A percentile compares a stretch with the other conserved stretches of the same genome.
Evolutionary conservation across 2,797 vertebrate genomes (phyloP).

Genomic region (Oreonectes daqikongensis): DNA sequence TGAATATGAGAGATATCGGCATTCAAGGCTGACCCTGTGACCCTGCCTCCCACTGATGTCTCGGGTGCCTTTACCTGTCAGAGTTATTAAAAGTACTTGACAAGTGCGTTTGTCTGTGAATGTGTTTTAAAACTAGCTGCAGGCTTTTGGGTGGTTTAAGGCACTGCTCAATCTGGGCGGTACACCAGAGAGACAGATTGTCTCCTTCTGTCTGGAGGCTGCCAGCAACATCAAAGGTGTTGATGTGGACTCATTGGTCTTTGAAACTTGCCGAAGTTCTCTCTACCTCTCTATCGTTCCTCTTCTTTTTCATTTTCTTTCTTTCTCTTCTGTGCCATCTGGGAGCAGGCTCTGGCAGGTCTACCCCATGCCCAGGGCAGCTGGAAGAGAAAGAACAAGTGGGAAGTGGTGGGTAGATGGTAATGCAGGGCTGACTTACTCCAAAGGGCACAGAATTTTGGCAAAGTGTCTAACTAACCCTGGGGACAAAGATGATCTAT

Average conservation of each 20-base stretch:
- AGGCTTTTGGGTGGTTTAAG: conserved; percentile 46
- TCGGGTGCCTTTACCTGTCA: conserved; percentile 39
- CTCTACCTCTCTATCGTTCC: conserved; percentile 26
- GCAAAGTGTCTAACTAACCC: background rate
- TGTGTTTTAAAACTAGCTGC: conserved; percentile 46
- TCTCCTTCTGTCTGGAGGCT: conserved; percentile 54
- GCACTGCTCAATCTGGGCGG: conserved; percentile 40
- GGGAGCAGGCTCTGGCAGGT: conserved; percentile 43
- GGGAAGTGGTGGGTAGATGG: conserved; percentile 6
- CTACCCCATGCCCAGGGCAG: conserved; percentile 32
- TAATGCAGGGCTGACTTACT: background rate
- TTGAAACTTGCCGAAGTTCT: conserved; percentile 51
- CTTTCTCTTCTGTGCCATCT: conserved; percentile 37
- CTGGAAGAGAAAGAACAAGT: background rate
- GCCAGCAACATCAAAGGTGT: conserved; percentile 53
- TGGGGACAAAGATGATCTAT: background rate
- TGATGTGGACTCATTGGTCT: conserved; percentile 41
- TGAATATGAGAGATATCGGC: background rate
- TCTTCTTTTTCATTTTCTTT: conserved; percentile 22
- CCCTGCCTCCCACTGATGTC: conserved; percentile 8
- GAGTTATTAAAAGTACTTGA: conserved; percentile 33
- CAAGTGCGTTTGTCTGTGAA: conserved; percentile 24
- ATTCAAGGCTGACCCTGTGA: conserved; percentile 4
- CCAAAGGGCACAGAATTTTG: conserved; percentile 1
- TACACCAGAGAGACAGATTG: conserved; percentile 50